These are phyloP conservation scores for Linyphia triangularis DNA, from an alignment of 2,888 invertebrate genomes.

Conservation along the genomic window DNA sequence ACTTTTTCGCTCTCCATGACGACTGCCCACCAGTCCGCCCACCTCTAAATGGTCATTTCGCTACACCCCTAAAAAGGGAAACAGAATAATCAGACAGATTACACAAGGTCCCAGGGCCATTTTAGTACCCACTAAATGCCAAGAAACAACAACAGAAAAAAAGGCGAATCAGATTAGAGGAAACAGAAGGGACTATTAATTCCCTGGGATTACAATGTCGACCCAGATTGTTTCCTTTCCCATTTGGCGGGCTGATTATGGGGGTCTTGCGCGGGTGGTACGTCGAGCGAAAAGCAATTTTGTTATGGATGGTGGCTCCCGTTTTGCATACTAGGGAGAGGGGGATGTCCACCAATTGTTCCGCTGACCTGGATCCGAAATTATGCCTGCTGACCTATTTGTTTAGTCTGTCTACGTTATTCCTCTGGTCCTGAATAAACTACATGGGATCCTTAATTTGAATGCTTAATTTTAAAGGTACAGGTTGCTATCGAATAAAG, in stretches of 20 bases:
- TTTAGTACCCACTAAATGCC: background rate
- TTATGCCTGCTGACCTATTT: constrained; percentile 1
- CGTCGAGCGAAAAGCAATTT: constrained; percentile 66
- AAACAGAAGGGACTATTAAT: constrained; percentile 52
- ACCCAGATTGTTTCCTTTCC: constrained; percentile 47
- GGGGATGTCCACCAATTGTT: constrained; percentile 49
- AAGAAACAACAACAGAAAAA: background rate
- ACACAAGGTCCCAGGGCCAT: no score
- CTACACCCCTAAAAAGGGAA: background rate
- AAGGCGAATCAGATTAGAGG: background rate
- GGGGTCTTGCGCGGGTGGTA: constrained; percentile 5
- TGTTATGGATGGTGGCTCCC: constrained; percentile 17
- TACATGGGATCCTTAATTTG: background rate
- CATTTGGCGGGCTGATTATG: constrained; percentile 25
- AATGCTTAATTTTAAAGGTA: background rate
- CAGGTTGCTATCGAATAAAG: background rate
- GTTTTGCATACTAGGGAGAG: constrained; percentile 56
- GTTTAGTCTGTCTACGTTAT: background rate
- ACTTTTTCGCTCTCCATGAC: constrained; percentile 75
- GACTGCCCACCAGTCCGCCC: constrained; percentile 32
- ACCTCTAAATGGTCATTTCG: constrained; percentile 48
- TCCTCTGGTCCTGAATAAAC: background rate
- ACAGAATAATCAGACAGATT: constrained; percentile 5
- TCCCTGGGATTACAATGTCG: constrained; percentile 9
- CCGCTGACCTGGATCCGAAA: constrained; percentile 44